A percentile compares a stretch with the other conserved stretches of the same genome.
Evolutionary conservation across 2,797 vertebrate genomes (phyloP).

Genomic region (Leuciscus waleckii): DNA sequence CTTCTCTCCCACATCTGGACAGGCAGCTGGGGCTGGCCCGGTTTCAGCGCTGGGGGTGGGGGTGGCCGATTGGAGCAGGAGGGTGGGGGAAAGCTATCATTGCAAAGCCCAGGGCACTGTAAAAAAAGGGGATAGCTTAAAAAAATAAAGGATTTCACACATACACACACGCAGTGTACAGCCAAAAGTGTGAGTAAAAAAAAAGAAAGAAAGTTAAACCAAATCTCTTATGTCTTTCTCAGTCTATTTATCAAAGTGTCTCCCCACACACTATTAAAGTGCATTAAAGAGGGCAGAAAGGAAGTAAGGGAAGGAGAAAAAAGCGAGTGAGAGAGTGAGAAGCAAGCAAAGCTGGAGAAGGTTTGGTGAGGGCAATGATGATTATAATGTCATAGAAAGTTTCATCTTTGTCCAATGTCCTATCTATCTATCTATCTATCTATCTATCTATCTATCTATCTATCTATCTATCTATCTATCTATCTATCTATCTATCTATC

Average conservation of each 20-base stretch:
- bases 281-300: slow-evolving; percentile 77
- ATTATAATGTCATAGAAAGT: slow-evolving; percentile 80
- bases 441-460: neutral
- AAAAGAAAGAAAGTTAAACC: slow-evolving; percentile 65
- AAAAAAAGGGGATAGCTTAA: slow-evolving; percentile 75
- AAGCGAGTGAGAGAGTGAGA: slow-evolving; percentile 65
- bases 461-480: neutral
- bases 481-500: neutral
- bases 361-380: slow-evolving; percentile 86
- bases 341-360: slow-evolving; percentile 77
- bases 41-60: slow-evolving; percentile 87
- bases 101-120: slow-evolving; percentile 98
- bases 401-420: neutral
- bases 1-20: slow-evolving; percentile 92
- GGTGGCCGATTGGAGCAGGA: slow-evolving; percentile 73
- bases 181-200: slow-evolving; percentile 65
- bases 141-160: slow-evolving; percentile 72
- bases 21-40: slow-evolving; percentile 98
- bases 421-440: neutral
- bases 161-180: slow-evolving; percentile 42
- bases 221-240: slow-evolving; percentile 77
- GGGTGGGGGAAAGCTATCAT: slow-evolving; percentile 94
- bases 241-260: slow-evolving; percentile 83
- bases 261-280: slow-evolving; percentile 79
- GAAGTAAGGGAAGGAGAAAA: slow-evolving; percentile 71